Evolutionary conservation across 2,888 invertebrate genomes (phyloP).

Genomic region (Dryobotodes eremita): DNA sequence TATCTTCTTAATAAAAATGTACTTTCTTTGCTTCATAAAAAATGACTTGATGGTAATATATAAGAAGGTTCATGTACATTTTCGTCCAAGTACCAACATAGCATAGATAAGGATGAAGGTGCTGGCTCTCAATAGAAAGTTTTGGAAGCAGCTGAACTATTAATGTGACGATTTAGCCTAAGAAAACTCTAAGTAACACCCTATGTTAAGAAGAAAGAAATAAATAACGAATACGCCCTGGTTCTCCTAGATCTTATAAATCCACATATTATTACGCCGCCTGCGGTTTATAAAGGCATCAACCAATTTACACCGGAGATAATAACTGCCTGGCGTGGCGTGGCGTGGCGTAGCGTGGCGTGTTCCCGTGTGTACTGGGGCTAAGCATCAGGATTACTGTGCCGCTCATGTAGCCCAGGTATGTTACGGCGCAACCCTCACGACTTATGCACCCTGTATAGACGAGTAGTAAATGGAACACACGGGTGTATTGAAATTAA

Average conservation of each 20-base stretch:
- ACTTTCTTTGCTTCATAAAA: conserved; percentile 54
- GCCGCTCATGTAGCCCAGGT: conserved; percentile 31
- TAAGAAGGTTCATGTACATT: conserved; percentile 22
- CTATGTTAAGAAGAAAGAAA: background rate
- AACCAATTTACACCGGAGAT: conserved; percentile 42
- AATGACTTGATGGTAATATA: conserved; percentile 34
- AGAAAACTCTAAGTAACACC: too few relatives aligned
- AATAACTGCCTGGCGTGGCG: conserved; percentile 21
- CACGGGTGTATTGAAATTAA: background rate
- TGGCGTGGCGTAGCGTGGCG: background rate
- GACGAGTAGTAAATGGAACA: background rate
- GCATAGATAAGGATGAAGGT: conserved; percentile 16
- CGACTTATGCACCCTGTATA: background rate
- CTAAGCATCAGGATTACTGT: conserved; percentile 58
- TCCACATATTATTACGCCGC: conserved; percentile 8
- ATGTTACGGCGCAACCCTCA: conserved; percentile 16
- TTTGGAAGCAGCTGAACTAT: background rate
- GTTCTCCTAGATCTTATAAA: conserved; percentile 1
- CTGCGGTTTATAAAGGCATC: conserved; percentile 38
- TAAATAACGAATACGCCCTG: background rate
- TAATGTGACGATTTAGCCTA: background rate
- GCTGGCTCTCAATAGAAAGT: background rate
- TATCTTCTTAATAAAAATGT: conserved; percentile 61
- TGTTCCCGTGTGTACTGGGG: conserved; percentile 21
- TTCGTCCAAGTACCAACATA: conserved; percentile 18